Evolutionary conservation across 2,113 vertebrate genomes (phyloP).

Genomic region (Corvus cornix): DNA sequence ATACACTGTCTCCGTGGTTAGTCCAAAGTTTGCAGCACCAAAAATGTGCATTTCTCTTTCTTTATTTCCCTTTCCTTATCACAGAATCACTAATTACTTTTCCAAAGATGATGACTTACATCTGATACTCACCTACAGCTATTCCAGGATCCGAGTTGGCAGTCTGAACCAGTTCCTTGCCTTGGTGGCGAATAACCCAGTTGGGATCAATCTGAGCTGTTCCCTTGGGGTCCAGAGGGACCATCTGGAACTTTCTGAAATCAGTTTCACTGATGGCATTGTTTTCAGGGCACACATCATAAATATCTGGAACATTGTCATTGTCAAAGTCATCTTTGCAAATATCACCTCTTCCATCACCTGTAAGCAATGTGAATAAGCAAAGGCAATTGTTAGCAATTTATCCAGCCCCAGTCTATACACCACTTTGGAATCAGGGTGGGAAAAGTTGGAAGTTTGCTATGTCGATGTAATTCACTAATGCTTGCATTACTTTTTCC

Average conservation of each 20-base stretch:
- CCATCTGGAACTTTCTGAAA: slow-evolving; percentile 99
- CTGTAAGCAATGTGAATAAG: slow-evolving; percentile 63
- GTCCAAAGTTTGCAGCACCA: neutral
- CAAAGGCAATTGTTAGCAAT: neutral
- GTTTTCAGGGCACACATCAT: slow-evolving; percentile 95
- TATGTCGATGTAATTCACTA: neutral
- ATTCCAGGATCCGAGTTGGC: slow-evolving; percentile 98
- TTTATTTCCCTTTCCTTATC: neutral
- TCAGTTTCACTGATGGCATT: slow-evolving; percentile 91
- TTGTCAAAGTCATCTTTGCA: slow-evolving; percentile 99
- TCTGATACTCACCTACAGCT: slow-evolving; percentile 87
- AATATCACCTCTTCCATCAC: slow-evolving; percentile 92
- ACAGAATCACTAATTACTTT: neutral
- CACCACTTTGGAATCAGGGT: neutral
- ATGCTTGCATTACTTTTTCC: neutral
- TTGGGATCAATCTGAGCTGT: slow-evolving; percentile 98
- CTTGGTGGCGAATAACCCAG: slow-evolving; percentile 97
- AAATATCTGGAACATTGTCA: slow-evolving; percentile 90
- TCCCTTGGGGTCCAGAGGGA: slow-evolving; percentile 95
- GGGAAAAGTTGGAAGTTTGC: neutral
- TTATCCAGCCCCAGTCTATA: neutral
- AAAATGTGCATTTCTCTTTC: neutral
- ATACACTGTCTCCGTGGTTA: neutral
- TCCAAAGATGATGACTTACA: neutral
- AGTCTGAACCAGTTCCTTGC: slow-evolving; percentile 96